These are phyloP conservation scores for Dasyurus viverrinus DNA, from an alignment of 2,113 vertebrate genomes.

Conservation along the genomic window DNA sequence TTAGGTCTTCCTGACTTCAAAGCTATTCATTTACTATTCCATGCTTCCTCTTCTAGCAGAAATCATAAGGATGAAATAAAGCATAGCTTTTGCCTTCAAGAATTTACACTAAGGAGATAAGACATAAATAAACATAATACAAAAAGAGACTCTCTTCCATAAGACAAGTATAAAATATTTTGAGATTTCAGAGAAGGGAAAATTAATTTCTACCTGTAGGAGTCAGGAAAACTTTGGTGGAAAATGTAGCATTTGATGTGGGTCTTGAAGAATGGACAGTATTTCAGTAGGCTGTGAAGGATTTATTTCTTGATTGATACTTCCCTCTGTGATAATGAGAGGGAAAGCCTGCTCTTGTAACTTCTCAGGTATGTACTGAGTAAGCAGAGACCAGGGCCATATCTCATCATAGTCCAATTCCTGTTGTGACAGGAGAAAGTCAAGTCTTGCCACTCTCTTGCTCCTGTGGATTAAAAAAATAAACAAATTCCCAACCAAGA, in stretches of 20 bases:
- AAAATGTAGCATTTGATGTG: neutral
- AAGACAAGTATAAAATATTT: neutral
- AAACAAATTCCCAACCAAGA: neutral
- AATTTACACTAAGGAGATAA: neutral
- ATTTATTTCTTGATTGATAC: neutral
- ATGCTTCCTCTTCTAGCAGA: neutral
- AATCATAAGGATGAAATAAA: neutral
- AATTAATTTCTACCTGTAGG: neutral
- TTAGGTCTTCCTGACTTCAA: neutral
- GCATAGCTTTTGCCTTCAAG: neutral
- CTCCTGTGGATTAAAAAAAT: neutral
- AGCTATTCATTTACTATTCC: neutral
- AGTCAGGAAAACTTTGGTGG: neutral
- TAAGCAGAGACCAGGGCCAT: neutral
- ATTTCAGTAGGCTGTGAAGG: neutral
- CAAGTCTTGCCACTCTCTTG: neutral
- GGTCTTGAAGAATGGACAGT: neutral
- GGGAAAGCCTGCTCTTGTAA: neutral
- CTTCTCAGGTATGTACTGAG: neutral
- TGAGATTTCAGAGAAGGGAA: neutral
- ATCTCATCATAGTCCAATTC: neutral
- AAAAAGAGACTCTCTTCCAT: neutral
- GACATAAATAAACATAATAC: neutral
- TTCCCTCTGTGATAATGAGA: neutral
- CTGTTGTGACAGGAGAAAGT: neutral